These are phyloP conservation scores for Calidris pygmaea DNA, from an alignment of 2,113 vertebrate genomes.

Conservation along the genomic window DNA sequence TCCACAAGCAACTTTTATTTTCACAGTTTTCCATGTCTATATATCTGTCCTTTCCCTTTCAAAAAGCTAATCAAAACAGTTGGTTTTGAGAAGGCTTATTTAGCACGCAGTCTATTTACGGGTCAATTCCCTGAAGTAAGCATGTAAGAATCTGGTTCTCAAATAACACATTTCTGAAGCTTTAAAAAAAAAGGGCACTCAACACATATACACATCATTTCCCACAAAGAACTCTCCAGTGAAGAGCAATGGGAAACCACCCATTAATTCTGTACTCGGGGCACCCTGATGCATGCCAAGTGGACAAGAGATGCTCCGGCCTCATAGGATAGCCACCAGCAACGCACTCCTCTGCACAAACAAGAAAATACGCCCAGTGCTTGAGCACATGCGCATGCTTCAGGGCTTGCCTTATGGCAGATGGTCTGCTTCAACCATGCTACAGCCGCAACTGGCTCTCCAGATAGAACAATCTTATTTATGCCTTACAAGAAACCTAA, in stretches of 20 bases:
- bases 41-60: neutral
- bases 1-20: neutral
- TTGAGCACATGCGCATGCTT: rapidly evolving
- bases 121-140: neutral
- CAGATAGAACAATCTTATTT: neutral
- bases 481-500: neutral
- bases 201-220: neutral
- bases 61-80: neutral
- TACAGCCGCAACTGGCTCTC: neutral
- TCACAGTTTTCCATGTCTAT: neutral
- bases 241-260: neutral
- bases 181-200: neutral
- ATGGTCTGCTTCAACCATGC: neutral
- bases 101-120: neutral
- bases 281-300: neutral
- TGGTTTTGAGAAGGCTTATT: neutral
- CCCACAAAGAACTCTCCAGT: neutral
- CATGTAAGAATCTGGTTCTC: neutral
- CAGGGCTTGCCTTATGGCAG: rapidly evolving
- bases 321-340: rapidly evolving
- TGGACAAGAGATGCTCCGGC: rapidly evolving
- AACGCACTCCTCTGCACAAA: rapidly evolving
- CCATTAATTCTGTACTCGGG: neutral
- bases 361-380: rapidly evolving
- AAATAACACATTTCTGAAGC: neutral